A percentile compares a stretch with the other conserved stretches of the same genome.
Evolutionary conservation across 1,140 invertebrate species (phyloP).

Genomic region (Zaprionus camerounensis): DNA sequence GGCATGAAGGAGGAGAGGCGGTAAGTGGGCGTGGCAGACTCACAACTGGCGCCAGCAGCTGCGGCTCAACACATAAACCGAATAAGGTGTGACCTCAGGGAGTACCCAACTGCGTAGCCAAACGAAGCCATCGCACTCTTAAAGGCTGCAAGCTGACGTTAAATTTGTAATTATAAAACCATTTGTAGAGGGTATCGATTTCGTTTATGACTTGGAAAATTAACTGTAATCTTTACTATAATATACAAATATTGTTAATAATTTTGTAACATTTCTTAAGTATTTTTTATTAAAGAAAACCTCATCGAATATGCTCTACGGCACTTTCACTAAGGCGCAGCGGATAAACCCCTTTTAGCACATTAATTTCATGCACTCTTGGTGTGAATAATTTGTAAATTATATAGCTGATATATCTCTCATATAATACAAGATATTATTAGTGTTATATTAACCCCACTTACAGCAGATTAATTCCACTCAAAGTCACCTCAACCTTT

Average conservation of each 20-base stretch:
- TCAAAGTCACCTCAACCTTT: not conserved
- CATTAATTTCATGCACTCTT: not conserved
- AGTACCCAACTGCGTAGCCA: not conserved
- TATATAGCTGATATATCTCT: not conserved
- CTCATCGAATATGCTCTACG: not conserved
- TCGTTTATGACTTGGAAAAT: not conserved
- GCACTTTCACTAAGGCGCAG: not conserved
- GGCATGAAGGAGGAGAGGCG: not conserved
- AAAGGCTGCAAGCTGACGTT: not conserved
- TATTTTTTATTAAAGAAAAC: not conserved
- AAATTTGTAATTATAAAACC: conserved; percentile 11
- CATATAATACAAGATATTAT: no score
- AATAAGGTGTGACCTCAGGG: not conserved
- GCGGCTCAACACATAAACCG: not conserved
- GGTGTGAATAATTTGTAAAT: not conserved
- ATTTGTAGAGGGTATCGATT: not conserved
- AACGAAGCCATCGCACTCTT: not conserved
- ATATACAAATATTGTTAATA: not conserved
- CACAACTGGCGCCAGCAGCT: not conserved
- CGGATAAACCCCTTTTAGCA: not conserved
- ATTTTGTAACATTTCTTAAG: not conserved
- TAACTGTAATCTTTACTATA: not conserved
- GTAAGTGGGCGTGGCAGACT: not conserved
- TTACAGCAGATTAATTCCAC: not conserved
- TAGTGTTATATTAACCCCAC: not conserved